Conservation (phyloP, 2,888 invertebrate species). For the Tholera decimalis region DNA sequence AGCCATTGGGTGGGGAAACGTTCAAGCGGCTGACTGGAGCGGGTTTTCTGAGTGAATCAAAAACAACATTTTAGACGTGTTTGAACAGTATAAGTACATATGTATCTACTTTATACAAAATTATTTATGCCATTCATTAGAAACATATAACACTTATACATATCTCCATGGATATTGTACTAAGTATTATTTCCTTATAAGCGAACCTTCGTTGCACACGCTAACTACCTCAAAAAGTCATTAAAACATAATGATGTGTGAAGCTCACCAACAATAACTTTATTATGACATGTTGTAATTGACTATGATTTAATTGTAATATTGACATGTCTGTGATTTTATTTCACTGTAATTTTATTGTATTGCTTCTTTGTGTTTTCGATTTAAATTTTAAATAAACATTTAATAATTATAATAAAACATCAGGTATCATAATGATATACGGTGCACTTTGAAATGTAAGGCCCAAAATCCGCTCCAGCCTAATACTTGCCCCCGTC, state of each 20-base stretch:
- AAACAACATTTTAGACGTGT: neutral
- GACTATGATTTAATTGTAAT: too few species aligned
- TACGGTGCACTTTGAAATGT: neutral
- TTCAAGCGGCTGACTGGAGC: conserved; percentile 43
- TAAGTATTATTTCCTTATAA: neutral
- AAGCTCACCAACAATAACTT: too few species aligned
- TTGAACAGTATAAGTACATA: neutral
- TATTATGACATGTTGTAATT: too few species aligned
- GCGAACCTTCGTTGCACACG: neutral
- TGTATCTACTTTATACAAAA: neutral
- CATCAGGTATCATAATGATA: neutral
- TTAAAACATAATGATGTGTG: too few species aligned
- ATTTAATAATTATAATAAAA: neutral
- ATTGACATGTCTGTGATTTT: too few species aligned
- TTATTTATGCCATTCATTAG: neutral
- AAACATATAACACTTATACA: too few species aligned
- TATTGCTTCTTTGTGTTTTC: too few species aligned
- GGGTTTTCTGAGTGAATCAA: conserved; percentile 6
- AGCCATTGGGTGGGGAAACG: conserved; percentile 59
- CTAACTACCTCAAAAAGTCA: too few species aligned
- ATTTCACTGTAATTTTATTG: too few species aligned
- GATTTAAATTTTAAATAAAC: too few species aligned
- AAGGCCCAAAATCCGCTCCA: conserved; percentile 27
- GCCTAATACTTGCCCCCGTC: too few species aligned
- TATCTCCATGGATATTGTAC: too few species aligned